Conservation (phyloP, 2,797 vertebrate species). For the Hozukius guyotensis region DNA sequence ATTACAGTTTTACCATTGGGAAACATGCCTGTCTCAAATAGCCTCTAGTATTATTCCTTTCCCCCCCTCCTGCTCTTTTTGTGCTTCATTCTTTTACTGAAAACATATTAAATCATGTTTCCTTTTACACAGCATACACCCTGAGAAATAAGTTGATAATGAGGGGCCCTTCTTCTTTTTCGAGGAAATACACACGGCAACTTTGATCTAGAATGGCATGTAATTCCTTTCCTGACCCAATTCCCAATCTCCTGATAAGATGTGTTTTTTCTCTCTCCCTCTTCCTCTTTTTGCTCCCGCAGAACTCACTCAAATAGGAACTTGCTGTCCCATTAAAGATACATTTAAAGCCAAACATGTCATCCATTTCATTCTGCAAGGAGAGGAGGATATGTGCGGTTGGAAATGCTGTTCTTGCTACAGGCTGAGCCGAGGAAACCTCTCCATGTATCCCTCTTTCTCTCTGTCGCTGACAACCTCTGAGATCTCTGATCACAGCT, state of each 20-base stretch:
- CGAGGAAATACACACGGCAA: conserved; percentile 76
- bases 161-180: conserved; percentile 57
- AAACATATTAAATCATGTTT: conserved; percentile 78
- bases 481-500: conserved; percentile 73
- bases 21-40: conserved; percentile 69
- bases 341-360: conserved; percentile 75
- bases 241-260: conserved; percentile 80
- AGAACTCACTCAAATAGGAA: conserved; percentile 70
- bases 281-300: conserved; percentile 36
- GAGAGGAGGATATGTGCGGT: conserved; percentile 46
- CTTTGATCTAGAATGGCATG: conserved; percentile 81
- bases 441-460: conserved; percentile 13
- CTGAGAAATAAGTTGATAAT: conserved; percentile 74
- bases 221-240: conserved; percentile 81
- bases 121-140: conserved; percentile 58
- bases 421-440: conserved; percentile 36
- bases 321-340: conserved; percentile 74
- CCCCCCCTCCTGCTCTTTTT: conserved; percentile 11
- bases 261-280: conserved; percentile 29
- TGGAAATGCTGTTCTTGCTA: conserved; percentile 37
- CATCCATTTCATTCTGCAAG: conserved; percentile 68
- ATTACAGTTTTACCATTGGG: conserved; percentile 67
- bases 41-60: conserved; percentile 54
- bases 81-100: conserved; percentile 56
- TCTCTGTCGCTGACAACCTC: conserved; percentile 54